These are phyloP conservation scores for Euplexia lucipara DNA, from an alignment of 2,888 invertebrate genomes.

Conservation along the genomic window DNA sequence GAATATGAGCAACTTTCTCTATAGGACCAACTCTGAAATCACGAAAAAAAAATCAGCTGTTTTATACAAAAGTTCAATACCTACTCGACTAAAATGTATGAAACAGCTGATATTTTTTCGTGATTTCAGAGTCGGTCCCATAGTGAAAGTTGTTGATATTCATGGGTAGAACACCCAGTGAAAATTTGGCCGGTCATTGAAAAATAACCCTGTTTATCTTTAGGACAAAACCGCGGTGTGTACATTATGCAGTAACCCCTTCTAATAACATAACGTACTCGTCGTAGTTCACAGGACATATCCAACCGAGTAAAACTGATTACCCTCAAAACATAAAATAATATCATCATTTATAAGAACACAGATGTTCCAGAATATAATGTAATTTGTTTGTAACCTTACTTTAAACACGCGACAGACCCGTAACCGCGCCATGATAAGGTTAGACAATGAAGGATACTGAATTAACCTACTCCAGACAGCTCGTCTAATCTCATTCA, in stretches of 20 bases:
- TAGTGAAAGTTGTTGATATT: too few relatives aligned
- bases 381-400: slow-evolving; percentile 22
- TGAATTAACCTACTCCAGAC: slow-evolving; percentile 14
- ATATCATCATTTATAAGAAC: slow-evolving; percentile 11
- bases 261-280: background rate
- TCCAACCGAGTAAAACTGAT: background rate
- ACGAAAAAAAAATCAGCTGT: too few relatives aligned
- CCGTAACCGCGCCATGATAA: slow-evolving; percentile 1
- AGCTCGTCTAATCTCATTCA: slow-evolving; percentile 18
- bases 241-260: slow-evolving; percentile 1
- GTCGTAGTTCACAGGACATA: slow-evolving; percentile 3
- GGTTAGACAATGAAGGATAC: slow-evolving; percentile 19
- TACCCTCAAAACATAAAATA: slow-evolving; percentile 23
- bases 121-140: too few relatives aligned
- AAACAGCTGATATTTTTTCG: too few relatives aligned
- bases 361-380: slow-evolving; percentile 22
- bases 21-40: too few relatives aligned
- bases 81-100: too few relatives aligned
- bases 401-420: background rate
- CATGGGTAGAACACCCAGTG: too few relatives aligned
- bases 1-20: too few relatives aligned
- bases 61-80: too few relatives aligned
- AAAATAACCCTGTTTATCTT: background rate
- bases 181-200: too few relatives aligned
- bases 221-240: background rate